These are phyloP conservation scores for Scatophagus argus DNA, from an alignment of 2,113 vertebrate genomes.

Conservation along the genomic window DNA sequence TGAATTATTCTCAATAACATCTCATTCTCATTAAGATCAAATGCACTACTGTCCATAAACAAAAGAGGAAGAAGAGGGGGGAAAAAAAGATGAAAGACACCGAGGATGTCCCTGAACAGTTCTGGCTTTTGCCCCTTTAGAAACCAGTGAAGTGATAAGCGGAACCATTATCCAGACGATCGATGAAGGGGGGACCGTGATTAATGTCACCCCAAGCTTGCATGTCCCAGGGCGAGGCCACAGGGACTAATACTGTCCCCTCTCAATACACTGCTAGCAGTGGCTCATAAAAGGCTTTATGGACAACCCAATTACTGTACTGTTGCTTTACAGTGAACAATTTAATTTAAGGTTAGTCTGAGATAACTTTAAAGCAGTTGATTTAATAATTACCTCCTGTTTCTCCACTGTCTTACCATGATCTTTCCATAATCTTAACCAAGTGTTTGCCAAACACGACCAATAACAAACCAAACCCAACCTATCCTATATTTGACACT, in stretches of 20 bases:
- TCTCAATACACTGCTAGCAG: slow-evolving; percentile 31
- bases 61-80: slow-evolving; percentile 16
- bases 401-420: too few relatives aligned
- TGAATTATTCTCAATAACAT: slow-evolving; percentile 30
- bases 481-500: too few relatives aligned
- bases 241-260: slow-evolving; percentile 49
- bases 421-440: too few relatives aligned
- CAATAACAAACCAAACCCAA: too few relatives aligned
- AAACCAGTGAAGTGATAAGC: slow-evolving; percentile 75
- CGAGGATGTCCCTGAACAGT: slow-evolving; percentile 53
- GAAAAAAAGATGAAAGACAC: slow-evolving; percentile 36
- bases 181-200: slow-evolving; percentile 66
- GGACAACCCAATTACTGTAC: slow-evolving; percentile 54
- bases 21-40: slow-evolving; percentile 7
- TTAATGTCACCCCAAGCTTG: slow-evolving; percentile 72
- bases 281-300: slow-evolving; percentile 50
- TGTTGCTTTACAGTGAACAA: slow-evolving; percentile 21
- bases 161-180: slow-evolving; percentile 75
- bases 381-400: neutral
- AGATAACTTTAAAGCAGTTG: slow-evolving; percentile 14
- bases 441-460: too few relatives aligned
- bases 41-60: slow-evolving; percentile 41
- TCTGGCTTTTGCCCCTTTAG: slow-evolving; percentile 64
- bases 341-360: neutral
- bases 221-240: slow-evolving; percentile 50